Base-by-base conservation (phyloP, 2,113 vertebrate genomes). In the Boleophthalmus pectinirostris region DNA sequence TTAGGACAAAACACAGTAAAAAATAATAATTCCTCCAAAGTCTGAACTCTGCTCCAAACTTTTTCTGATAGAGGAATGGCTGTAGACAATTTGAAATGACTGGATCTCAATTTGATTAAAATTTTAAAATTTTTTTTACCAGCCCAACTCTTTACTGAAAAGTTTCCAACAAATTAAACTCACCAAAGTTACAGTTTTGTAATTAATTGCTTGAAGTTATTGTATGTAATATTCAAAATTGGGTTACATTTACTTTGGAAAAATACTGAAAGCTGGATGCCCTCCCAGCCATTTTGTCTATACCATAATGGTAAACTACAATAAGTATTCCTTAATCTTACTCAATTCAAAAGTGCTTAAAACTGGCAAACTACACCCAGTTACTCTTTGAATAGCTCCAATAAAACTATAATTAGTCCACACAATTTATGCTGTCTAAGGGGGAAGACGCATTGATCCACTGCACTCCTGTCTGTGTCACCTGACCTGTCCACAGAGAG, bases 401-500 rank as follows among this genome's bases (percentile, higher is more conserved):
- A 25, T 58, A 58, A 58, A 58, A 61, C 23, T 61, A 61, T 33
- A 25, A 60, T 25, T 29, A 60, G 12, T 35, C 15, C 33, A 64
- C 9, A 38, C 33, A n/a, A n/a, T 64, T 38, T 21, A 38, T 12
- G 29, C 60, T 38, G 29, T 43, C 61, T 11, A n/a, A 38, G 33
- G 61, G 18, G 25, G 9, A 33, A 33, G 9, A 15, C 25, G 6
- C 53, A 58, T 63, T 70, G 20, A 65, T 76, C 38, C 54, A 69
- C 66, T 51, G 68, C 47, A 21, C 12, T 12, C 56, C 73, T 25
- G 69, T 74, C 46, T 47, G 81, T 71, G 74, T 80, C 74, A 71
- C 69, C 70, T 47, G 1, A 45, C 64, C 38, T 85, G 83, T 84
- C 80, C 76, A 70, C 80, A 84, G 83, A 73, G 29, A 49, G 57